Evolutionary conservation across 2,888 invertebrate genomes (phyloP), one percentile per base, ranked within the genome.

Genomic region (Nematopogon swammerdamellus): DNA sequence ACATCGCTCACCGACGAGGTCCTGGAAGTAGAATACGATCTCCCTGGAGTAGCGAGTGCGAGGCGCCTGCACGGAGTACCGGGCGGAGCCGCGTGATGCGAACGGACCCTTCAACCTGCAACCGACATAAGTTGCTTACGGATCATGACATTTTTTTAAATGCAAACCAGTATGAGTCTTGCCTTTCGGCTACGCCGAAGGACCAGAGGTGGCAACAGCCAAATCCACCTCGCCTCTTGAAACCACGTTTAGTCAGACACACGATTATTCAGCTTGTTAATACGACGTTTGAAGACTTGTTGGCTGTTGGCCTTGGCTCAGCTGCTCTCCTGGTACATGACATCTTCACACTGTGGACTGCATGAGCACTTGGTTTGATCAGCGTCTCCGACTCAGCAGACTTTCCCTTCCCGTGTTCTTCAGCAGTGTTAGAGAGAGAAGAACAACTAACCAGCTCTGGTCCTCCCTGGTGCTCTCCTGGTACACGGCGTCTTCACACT

Each of bases 1-100:
- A n/a, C n/a, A n/a, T n/a, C n/a, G n/a, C n/a, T n/a, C 58, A 84
- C 84, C 85, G 10, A 86, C 79, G 46, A 86, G 66, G 62, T 86
- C 85, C 56, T 85, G 84, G 54, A 85, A 83, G 52, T 83, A 80
- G 64, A 85, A 86, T 2, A 86, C 73, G 6, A 86, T 81, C 57
- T 85, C 82, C 51, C 86, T 70, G 16, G 77, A 79, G 57, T 83
- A 84, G 44, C 85, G 69, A 1, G 82, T 81, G 3, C 80, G 73
- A 0, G 84, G 84, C 0, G 81, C 71, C 47, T 81, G 65, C 11
- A 85, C 60, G 0, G 72, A 73, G 63, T 77, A 77, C 49, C 81
- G 68, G n/a, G 82, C 68, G 0, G 81, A 74, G 0, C 80, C 80
- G 8, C 77, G 68, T 2, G 49, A 51, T 4, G 62, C 57, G 51